Evolutionary conservation across 1,140 invertebrate species (phyloP).

Genomic region (Hyposmocoma kahamanoa): DNA sequence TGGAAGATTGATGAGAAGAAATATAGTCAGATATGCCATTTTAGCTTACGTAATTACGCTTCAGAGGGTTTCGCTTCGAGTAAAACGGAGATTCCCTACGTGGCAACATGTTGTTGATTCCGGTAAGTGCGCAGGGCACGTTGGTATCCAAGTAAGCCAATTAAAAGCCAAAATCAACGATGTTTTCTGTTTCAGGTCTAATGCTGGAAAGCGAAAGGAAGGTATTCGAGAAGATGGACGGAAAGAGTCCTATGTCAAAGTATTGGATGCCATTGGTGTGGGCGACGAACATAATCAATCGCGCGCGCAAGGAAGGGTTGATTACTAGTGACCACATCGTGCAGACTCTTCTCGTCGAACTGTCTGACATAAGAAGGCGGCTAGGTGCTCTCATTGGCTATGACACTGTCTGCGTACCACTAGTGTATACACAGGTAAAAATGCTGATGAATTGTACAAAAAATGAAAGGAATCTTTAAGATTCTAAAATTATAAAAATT

Average conservation of each 20-base stretch:
- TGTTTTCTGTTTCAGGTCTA: constrained; percentile 76
- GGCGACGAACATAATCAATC: constrained; percentile 92
- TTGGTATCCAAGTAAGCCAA: constrained; percentile 10
- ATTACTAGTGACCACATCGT: constrained; percentile 91
- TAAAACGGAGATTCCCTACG: constrained; percentile 91
- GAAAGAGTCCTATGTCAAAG: constrained; percentile 90
- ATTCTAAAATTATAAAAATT: too few species aligned
- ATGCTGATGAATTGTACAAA: too few species aligned
- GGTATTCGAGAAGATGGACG: constrained; percentile 91
- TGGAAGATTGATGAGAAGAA: constrained; percentile 88
- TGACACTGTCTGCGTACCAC: constrained; percentile 97
- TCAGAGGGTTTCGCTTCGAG: constrained; percentile 89
- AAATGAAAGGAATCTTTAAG: too few species aligned
- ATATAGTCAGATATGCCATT: constrained; percentile 93
- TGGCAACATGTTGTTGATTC: constrained; percentile 93
- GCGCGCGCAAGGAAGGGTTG: constrained; percentile 85
- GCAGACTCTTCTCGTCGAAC: constrained; percentile 86
- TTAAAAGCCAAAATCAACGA: constrained; percentile 11
- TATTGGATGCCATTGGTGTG: constrained; percentile 95
- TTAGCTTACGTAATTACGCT: constrained; percentile 91
- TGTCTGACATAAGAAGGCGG: constrained; percentile 87
- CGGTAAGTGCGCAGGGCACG: constrained; percentile 75
- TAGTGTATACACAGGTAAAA: constrained; percentile 98
- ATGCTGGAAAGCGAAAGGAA: constrained; percentile 94
- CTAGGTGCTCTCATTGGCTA: constrained; percentile 90